phyloP scores from a whole-genome alignment of 2,113 vertebrate species.

The Chaenocephalus aceratus region DNA sequence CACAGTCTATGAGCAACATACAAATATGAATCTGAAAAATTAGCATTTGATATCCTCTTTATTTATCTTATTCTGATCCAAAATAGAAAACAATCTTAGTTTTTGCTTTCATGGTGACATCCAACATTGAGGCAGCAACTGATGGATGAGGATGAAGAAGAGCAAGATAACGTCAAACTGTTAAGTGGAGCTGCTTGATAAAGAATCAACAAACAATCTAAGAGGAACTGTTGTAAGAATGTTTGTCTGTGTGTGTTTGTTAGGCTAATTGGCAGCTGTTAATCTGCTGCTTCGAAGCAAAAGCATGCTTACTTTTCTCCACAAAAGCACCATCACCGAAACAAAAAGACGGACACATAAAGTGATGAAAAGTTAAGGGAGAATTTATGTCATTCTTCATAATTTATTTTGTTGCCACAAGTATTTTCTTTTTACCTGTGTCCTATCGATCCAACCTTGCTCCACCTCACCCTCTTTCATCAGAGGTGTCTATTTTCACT shows the following conservation, averaged over 20 bases:
- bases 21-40: too few species aligned
- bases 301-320: slow-evolving; percentile 15
- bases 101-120: slow-evolving; percentile 1
- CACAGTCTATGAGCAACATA: too few species aligned
- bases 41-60: too few species aligned
- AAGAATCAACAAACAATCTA: slow-evolving; percentile 12
- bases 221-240: neutral
- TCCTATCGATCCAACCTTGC: slow-evolving; percentile 26
- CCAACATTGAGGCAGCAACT: slow-evolving; percentile 19
- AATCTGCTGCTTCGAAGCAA: neutral
- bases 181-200: neutral
- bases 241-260: neutral
- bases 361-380: slow-evolving; percentile 6
- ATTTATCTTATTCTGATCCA: neutral
- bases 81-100: neutral
- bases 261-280: neutral
- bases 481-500: slow-evolving; percentile 41
- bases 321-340: neutral
- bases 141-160: slow-evolving; percentile 15
- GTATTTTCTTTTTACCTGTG: slow-evolving; percentile 25
- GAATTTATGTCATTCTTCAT: slow-evolving; percentile 14
- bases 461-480: slow-evolving; percentile 44
- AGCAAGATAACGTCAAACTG: slow-evolving; percentile 16
- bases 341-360: neutral
- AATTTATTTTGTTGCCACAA: neutral